Evolutionary conservation across 2,888 invertebrate genomes (phyloP), one percentile per base, ranked within the genome.

Genomic region (Elgonia sp.): DNA sequence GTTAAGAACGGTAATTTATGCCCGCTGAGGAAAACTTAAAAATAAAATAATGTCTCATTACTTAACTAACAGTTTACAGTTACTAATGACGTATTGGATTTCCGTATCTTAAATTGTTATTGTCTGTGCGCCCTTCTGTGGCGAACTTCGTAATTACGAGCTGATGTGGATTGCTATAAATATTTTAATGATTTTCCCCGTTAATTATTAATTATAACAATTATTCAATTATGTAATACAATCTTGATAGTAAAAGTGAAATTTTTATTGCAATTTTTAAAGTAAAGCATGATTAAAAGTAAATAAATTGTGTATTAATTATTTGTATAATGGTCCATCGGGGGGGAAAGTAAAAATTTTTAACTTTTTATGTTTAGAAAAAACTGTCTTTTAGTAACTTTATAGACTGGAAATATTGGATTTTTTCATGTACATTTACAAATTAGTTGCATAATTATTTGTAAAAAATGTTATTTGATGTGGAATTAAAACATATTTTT

Each of bases 41-140:
- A 72, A 57, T 57, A 75, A 76, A 72, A 79, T 73, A 72, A 72
- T 16, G 21, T 72, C 81, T 75, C 40, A 75, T 80, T 81, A 53
- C 73, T 85, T 80, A 76, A 81, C 75, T 86, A 81, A 81, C 80
- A 84, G 62, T 87, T 87, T 87, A 87, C 84, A 87, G 84, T 88
- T 88, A 85, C 76, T 85, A 88, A 84, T 88, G 84, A 84, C 84
- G 84, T 84, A 84, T 76, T 20, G 69, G 72, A 88, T 81, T 88
- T 85, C 88, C 88, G 88, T 77, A 84, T 80, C 82, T 82, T 73
- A 82, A 77, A 86, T 82, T 86, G 82, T 85, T 86, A 82, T 82
- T 81, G 67, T 82, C 62, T n/a, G 86, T 67, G 82, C 86, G 86
- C 86, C 86, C 81, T 86, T 82, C 77, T 55, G 86, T 79, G 83